Evolutionary conservation across 2,888 invertebrate genomes (phyloP), one percentile per base, ranked within the genome.

Genomic region (Nomada flava): DNA sequence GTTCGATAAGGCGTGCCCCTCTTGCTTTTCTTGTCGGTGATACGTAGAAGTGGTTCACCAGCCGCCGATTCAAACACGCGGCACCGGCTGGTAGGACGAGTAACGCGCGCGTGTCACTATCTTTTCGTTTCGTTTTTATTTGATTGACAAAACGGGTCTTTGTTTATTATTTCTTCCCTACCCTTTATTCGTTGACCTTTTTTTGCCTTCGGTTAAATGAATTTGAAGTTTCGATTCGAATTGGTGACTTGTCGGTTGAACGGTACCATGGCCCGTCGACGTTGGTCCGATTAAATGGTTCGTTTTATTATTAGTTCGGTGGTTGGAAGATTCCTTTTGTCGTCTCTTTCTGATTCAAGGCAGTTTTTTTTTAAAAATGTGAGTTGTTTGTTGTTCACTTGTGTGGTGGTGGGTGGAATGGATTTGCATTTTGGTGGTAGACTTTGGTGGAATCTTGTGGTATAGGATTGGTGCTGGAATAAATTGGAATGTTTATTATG

Each of bases 1-100:
- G 94, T 91, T 80, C 80, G 65, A 67, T 76, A 85, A 84, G 81
- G 81, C 65, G 60, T 62, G 69, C 76, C 76, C 74, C 76, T 76
- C 81, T 77, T 75, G 67, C 62, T 73, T 77, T 75, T 63, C 36
- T 68, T 68, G 59, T 52, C 59, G 13, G 65, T 68, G 62, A 62
- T 82, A 79, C 57, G n/a, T 62, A 59, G 52, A 52, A 62, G 64
- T 79, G 79, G 57, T 59, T 60, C 52, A 44, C 63, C 55, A 67
- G 57, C 29, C 42, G 44, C 74, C 44, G 50, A 23, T 36, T 36
- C 5, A 52, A 63, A 52, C 71, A 77, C 59, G 47, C 63, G 63
- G 60, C 71, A 47, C 15, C 47, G 47, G 64, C 52, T 59, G 15
- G 47, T 44, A 60, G 65, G 50, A 67, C 72, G 36, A 80, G 79